Evolutionary conservation across 2,888 invertebrate species (phyloP), one percentile per base, ranked within the genome.

Genomic region (Hemistola chrysoprasaria): DNA sequence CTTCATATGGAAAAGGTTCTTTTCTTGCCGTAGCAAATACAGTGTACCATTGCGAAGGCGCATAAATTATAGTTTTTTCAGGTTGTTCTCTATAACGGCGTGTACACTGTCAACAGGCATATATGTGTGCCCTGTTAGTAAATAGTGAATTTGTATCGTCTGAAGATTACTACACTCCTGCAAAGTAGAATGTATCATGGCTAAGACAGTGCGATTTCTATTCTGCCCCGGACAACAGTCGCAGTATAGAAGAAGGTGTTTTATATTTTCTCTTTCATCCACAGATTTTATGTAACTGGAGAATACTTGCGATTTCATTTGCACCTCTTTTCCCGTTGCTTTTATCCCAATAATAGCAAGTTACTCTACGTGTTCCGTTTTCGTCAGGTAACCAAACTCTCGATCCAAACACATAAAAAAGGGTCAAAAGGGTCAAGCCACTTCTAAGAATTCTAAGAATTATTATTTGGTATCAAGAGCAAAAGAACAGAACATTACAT

Each of bases 61-160:
- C 66, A 20, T 50, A 62, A 27, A 67, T 47, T 6, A 52, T 62
- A 20, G 44, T 56, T 53, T 56, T 37, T 47, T 56, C 8, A 58
- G 32, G 34, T 27, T 42, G 1, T 43, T 54, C 44, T 65, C 63
- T 11, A 65, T 65, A 11, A 54, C 52, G 22, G 61, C 59, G 46
- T 71, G 65, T 3, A 65, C 53, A 21, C 40, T 50, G 38, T 69
- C 70, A 1, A 68, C 67, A 3, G 69, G 62, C 70, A 73, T 71
- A 40, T 59, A 59, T 8, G 64, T 66, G 40, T 71, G 66, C n/a
- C 69, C 68, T 22, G 65, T 53, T 28, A 62, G 34, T 1, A 59
- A 34, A 37, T 31, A 61, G 32, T 57, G 55, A 1, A 57, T 45
- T 39, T 57, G 57, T 21, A 58, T 50, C 1, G 53, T 49, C 30